A percentile compares a stretch with the other conserved stretches of the same genome.
phyloP scores from a whole-genome alignment of 1,140 invertebrate genomes.

The Drosophila pachea region DNA sequence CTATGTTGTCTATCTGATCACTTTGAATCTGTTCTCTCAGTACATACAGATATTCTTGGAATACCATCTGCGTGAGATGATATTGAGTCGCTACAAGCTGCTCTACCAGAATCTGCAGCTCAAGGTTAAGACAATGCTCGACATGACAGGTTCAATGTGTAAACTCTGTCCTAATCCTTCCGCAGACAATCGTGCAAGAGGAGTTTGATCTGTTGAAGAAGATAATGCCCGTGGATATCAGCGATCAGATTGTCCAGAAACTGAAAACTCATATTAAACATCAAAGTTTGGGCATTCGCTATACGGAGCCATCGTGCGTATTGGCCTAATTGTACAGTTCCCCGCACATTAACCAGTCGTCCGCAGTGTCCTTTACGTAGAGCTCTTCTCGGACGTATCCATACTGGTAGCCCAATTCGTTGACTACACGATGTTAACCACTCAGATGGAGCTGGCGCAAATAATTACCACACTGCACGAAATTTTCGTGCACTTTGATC shows the following conservation, averaged over 20 bases:
- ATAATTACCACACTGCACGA: constrained; percentile 94
- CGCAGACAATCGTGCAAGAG: too few species aligned
- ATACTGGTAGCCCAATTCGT: constrained; percentile 97
- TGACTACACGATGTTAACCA: constrained; percentile 94
- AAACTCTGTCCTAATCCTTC: too few species aligned
- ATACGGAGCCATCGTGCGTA: too few species aligned
- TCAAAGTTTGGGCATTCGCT: too few species aligned
- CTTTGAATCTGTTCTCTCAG: constrained; percentile 3
- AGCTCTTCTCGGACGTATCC: constrained; percentile 91
- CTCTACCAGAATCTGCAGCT: constrained; percentile 17
- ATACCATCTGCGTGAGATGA: constrained; percentile 2
- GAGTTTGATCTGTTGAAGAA: too few species aligned
- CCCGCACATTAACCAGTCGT: too few species aligned
- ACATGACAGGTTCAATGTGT: too few species aligned
- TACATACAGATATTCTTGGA: constrained; percentile 3
- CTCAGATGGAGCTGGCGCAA: constrained; percentile 87
- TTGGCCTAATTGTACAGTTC: too few species aligned
- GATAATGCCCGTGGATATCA: too few species aligned
- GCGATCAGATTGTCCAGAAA: too few species aligned
- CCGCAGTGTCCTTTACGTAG: constrained; percentile 89
- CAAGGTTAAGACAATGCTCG: constrained; percentile 7
- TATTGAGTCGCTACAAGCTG: constrained; percentile 33
- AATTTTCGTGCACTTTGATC: constrained; percentile 94
- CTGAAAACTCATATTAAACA: too few species aligned
- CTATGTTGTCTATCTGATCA: constrained; percentile 22